Conservation (phyloP, 2,797 vertebrate genomes). For the Psittacula echo region DNA sequence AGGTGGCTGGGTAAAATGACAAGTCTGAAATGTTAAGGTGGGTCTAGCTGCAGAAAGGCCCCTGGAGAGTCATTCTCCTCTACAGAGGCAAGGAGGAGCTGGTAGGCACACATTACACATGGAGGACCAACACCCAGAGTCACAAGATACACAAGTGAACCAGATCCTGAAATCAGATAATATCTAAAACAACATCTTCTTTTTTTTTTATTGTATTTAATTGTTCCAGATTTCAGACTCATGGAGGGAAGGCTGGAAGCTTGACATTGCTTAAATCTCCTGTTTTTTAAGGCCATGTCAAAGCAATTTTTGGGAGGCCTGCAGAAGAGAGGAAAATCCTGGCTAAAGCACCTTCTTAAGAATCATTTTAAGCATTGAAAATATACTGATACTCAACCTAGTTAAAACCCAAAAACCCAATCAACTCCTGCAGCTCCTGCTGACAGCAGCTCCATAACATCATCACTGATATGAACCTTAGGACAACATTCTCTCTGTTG, state of each 20-base stretch:
- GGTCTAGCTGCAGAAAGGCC: not conserved
- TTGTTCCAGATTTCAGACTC: not conserved
- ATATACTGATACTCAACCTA: slow-evolving; percentile 31
- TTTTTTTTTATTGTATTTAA: not conserved
- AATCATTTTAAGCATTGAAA: not conserved
- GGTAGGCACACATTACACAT: rapidly evolving
- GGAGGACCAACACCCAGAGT: not conserved
- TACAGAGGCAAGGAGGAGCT: not conserved
- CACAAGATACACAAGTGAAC: not conserved
- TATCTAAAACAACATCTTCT: not conserved
- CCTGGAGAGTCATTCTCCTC: not conserved
- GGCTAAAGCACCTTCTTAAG: not conserved
- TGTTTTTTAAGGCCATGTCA: not conserved
- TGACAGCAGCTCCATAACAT: slow-evolving; percentile 41
- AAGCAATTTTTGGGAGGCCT: not conserved
- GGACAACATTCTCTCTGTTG: not conserved
- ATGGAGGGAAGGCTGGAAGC: not conserved
- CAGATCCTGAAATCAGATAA: not conserved
- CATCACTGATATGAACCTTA: slow-evolving; percentile 45
- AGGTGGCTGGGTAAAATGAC: not conserved
- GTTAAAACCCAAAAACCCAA: slow-evolving; percentile 30
- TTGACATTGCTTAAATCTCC: not conserved
- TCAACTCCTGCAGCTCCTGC: slow-evolving; percentile 18
- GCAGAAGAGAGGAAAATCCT: not conserved
- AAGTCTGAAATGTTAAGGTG: not conserved